Conservation (phyloP, 2,888 invertebrate species). For the Nymphalis polychloros region DNA sequence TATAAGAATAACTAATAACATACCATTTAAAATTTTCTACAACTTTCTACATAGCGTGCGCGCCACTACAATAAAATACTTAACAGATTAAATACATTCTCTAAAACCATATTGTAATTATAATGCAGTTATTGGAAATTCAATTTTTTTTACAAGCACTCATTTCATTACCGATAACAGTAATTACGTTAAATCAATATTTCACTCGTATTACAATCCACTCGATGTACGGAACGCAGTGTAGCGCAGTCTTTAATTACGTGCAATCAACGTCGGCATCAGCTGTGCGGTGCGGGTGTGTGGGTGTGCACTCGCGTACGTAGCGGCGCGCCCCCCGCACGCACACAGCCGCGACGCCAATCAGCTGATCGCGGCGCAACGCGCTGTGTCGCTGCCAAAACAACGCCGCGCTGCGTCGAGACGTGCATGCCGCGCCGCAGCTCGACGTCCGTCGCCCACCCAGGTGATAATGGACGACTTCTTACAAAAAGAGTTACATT, state of each 20-base stretch:
- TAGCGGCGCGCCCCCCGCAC: constrained; percentile 47
- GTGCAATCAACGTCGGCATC: constrained; percentile 29
- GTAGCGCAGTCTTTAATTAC: constrained; percentile 31
- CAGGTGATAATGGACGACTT: constrained; percentile 1
- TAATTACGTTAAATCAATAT: constrained; percentile 4
- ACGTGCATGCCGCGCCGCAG: constrained; percentile 20
- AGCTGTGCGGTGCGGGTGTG: constrained; percentile 34
- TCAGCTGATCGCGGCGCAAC: constrained; percentile 70
- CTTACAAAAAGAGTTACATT: background rate
- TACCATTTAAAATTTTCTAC: background rate
- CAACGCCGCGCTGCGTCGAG: constrained; percentile 25
- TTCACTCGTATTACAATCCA: constrained; percentile 3
- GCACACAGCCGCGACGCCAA: constrained; percentile 55
- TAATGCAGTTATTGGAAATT: constrained; percentile 11
- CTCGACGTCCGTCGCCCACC: constrained; percentile 17
- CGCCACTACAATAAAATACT: background rate
- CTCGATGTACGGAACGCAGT: constrained; percentile 9
- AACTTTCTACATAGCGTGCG: constrained; percentile 9
- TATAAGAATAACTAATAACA: background rate
- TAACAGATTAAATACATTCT: background rate
- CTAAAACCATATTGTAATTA: constrained; percentile 6
- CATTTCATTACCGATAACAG: background rate
- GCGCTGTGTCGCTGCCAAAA: constrained; percentile 42
- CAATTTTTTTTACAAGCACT: background rate
- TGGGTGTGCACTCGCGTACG: constrained; percentile 33